These are phyloP conservation scores for Corythornis leucogaster DNA, from an alignment of 2,797 vertebrate species.

Conservation along the genomic window DNA sequence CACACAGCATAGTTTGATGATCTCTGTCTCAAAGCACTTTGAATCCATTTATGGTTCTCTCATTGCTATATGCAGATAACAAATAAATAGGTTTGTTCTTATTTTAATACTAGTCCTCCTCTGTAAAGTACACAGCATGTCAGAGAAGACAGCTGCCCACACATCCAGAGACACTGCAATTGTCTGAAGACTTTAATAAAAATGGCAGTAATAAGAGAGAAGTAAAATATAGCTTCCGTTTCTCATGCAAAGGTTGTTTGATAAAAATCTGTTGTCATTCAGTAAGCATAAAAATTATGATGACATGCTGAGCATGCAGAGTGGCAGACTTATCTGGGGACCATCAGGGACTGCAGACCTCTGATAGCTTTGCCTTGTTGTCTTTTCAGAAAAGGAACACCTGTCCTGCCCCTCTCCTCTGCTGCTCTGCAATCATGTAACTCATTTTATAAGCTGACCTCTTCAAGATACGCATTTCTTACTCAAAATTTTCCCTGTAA, in stretches of 20 bases:
- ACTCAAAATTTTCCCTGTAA: not conserved
- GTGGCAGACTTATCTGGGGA: not conserved
- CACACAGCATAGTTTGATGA: not conserved
- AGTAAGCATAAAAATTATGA: not conserved
- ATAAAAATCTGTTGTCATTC: not conserved
- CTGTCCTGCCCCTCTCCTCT: not conserved
- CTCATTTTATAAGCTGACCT: not conserved
- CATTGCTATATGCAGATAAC: not conserved
- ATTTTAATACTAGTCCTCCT: not conserved
- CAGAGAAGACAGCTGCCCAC: not conserved
- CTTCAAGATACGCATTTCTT: not conserved
- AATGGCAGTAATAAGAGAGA: not conserved
- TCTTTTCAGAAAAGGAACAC: not conserved
- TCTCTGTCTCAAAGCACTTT: not conserved
- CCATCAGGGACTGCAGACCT: not conserved
- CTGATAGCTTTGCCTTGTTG: not conserved
- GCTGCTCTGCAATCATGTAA: not conserved
- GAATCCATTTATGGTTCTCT: not conserved
- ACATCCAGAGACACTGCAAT: not conserved
- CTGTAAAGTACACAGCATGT: not conserved
- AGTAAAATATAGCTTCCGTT: not conserved
- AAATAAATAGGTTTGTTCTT: not conserved
- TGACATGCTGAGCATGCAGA: not conserved
- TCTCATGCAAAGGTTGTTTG: not conserved
- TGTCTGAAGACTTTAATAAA: constrained; percentile 19